Base-by-base conservation (phyloP, 2,888 invertebrate genomes). In the Penaeus monodon region DNA sequence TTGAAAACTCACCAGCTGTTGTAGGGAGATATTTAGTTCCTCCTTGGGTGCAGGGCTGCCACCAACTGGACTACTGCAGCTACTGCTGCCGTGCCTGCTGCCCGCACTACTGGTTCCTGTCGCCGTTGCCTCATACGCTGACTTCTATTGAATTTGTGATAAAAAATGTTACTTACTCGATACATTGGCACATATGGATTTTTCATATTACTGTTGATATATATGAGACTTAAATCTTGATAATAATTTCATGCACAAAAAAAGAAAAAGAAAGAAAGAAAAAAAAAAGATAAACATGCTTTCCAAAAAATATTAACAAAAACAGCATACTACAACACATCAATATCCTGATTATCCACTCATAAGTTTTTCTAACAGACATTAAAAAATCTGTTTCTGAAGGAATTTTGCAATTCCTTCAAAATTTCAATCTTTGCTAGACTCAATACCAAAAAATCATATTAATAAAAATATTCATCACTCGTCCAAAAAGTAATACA, bases 41-140 rank as follows among this genome's bases (percentile, higher is more conserved):
- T 87, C 86, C 82, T 87, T 87, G 63, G 86, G 86, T 87, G 86
- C 79, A 87, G 83, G 83, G 86, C 86, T 79, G 86, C 86, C 64
- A 87, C 86, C 74, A 87, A 73, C 83, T 87, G 86, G 86, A 87
- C 81, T 83, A 87, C 86, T 63, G 86, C 82, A 49, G 86, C 86
- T 63, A 77, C 86, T 83, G 86, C 86, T 87, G 83, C 86, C 65
- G 70, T 78, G 63, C 86, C 86, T 49, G 86, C 86, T 87, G 86
- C 38, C 74, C 78, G 86, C 79, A 87, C 86, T 29, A 79, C 73
- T 78, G 86, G 49, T 66, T 83, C 79, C 79, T 24, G 86, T 70
- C 44, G 86, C 86, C 27, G 86, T 78, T 78, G 79, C 83, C 68
- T 87, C 86, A 80, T 87, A 87, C 27, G 73, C 86, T 79, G 86